Evolutionary conservation across 2,113 vertebrate species (phyloP), one percentile per base, ranked within the genome.

Genomic region (Sinocyclocheilus anophthalmus): DNA sequence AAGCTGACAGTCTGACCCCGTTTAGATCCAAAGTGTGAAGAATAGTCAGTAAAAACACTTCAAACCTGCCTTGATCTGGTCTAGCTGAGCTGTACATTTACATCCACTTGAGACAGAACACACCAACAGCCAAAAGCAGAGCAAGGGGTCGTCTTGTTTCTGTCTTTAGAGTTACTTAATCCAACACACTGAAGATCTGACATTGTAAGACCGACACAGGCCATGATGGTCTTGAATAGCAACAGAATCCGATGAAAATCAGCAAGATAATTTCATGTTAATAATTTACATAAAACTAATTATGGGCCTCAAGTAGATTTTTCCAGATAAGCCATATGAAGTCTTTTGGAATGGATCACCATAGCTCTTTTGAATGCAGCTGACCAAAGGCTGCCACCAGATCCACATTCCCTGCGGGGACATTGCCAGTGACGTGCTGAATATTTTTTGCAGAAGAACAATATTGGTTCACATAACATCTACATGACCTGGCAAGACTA

Each of bases 41-140:
- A 73, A 73, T 7, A 73, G 10, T 45, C 1, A 2, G 20, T 14
- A n/a, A 75, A 72, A 72, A 75, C 6, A 48, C 33, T 59, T 57
- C 13, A 33, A 57, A 48, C 4, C 26, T 14, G 11, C 18, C 11
- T 39, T 79, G 76, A 59, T 18, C 53, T 59, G 26, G 2, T 57
- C 24, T 78, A 78, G 24, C 53, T 22, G 50, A 78, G 24, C 76
- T 78, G 18, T 5, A 57, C 18, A 78, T 37, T 78, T 78, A 37
- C 22, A 6, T 39, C 33, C 76, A 79, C 30, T 59, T 61, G 53
- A 79, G 30, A 59, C 53, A 59, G 30, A 14, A 22, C 33, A n/a
- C 18, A n/a, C 20, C 18, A 55, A 33, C 16, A 55, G 45, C 26
- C n/a, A 76, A 55, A 33, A 53, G 18, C 48, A 9, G 3, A 14